These are phyloP conservation scores for Oligia latruncula DNA, from an alignment of 2,888 invertebrate genomes.

Conservation along the genomic window DNA sequence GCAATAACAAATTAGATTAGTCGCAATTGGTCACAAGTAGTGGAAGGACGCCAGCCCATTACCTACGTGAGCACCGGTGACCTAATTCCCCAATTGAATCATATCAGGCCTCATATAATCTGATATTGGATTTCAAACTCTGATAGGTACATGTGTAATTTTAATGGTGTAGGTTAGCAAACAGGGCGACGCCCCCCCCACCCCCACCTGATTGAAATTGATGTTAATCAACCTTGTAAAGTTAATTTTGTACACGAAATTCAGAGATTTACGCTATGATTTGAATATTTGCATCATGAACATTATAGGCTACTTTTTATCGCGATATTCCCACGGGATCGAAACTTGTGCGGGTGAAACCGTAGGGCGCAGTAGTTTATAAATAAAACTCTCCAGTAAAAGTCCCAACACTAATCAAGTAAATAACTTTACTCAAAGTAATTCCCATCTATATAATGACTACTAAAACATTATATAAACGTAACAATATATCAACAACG, in stretches of 20 bases:
- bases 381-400: not conserved
- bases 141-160: constrained; percentile 31
- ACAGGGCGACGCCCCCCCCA: not conserved
- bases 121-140: constrained; percentile 51
- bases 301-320: no score
- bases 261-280: not conserved
- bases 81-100: constrained; percentile 55
- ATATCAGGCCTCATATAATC: constrained; percentile 38
- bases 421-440: constrained; percentile 34
- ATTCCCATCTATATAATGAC: constrained; percentile 49
- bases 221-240: constrained; percentile 37
- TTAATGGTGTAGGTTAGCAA: constrained; percentile 22
- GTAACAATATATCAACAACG: constrained; percentile 47
- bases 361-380: no score
- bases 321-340: no score
- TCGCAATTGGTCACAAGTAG: constrained; percentile 52
- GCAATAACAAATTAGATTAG: constrained; percentile 48
- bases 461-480: constrained; percentile 61
- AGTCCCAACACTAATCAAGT: not conserved
- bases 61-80: constrained; percentile 30
- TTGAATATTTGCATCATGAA: not conserved
- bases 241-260: constrained; percentile 15
- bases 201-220: constrained; percentile 26
- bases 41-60: constrained; percentile 31
- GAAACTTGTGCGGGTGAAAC: no score